Base-by-base conservation (phyloP, 2,113 vertebrate genomes). In the Sturnira hondurensis region DNA sequence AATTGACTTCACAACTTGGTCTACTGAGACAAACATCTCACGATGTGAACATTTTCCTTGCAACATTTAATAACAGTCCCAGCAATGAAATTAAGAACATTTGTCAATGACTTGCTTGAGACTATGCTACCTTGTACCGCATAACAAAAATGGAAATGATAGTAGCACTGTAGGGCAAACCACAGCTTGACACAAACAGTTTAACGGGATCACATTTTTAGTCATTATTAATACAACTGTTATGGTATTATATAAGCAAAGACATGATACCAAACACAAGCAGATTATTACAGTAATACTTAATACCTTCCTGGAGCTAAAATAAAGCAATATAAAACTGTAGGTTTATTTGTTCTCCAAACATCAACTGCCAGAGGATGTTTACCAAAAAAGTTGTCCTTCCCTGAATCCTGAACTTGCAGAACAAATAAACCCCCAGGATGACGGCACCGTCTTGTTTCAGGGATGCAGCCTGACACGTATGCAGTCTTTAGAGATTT, bases 311-410 rank as follows among this genome's bases (percentile, higher is more conserved):
- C 28, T 73, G 7, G 52, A 4, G 4, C 17, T 71, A 92, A 95
- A 93, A 81, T 77, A 83, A 81, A 89, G 4, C 20, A 76, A 91
- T 81, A 86, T 11, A 63, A 4, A 71, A 80, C n/a, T 28, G 80
- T 81, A 67, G 28, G 15, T 90, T 89, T 92, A 89, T 89, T 89
- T 58, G 33, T 71, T 96, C 71, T 33, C 58, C 6, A 68, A 91
- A 89, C 26, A 91, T 68, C 36, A 80, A 65, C 61, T 89, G 13
- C 2, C 58, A 87, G 11, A 83, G 47, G 13, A 71, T 82, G 36
- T 94, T 94, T 91, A 86, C 24, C 5, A 50, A 94, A 86, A 65
- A 86, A 81, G 7, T 47, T 36, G 7, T 71, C 11, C 12, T 92
- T 95, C 31, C 67, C 58, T 88, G 33, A 85, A 88, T 81, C 65